These are phyloP conservation scores for Poeciliopsis turneri DNA, from an alignment of 2,797 vertebrate genomes.

Conservation along the genomic window DNA sequence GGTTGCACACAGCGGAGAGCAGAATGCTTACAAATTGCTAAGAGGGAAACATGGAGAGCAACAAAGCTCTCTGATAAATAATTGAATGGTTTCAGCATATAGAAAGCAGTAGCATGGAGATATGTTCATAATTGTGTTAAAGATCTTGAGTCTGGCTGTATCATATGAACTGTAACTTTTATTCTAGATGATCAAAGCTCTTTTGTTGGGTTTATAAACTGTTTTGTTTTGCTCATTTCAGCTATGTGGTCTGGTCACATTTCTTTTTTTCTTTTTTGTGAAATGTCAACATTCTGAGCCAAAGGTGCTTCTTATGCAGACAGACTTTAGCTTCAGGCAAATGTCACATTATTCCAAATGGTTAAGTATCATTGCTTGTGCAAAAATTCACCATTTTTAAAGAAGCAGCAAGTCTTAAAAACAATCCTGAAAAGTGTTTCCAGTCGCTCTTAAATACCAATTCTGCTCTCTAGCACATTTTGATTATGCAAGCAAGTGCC, in stretches of 20 bases:
- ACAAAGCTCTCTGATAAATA: conserved; percentile 67
- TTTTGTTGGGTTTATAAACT: not conserved
- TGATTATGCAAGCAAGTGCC: not conserved
- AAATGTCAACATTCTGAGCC: not conserved
- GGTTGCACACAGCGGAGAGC: conserved; percentile 62
- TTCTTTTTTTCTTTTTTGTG: not conserved
- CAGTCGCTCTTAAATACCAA: not conserved
- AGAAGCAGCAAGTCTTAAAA: no score
- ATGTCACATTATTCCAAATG: not conserved
- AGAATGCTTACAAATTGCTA: conserved; percentile 75
- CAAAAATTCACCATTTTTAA: no score
- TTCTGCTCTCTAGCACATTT: not conserved
- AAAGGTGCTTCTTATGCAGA: not conserved
- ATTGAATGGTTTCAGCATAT: conserved; percentile 63
- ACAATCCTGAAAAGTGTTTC: not conserved
- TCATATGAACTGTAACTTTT: not conserved
- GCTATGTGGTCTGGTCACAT: not conserved
- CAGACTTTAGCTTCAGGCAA: not conserved
- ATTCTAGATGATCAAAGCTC: not conserved
- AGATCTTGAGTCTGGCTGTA: not conserved
- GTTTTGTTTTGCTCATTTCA: not conserved
- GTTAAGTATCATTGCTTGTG: no score
- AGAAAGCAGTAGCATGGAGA: conserved; percentile 42
- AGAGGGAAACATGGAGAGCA: conserved; percentile 61
- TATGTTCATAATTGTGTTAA: not conserved